Base-by-base conservation (phyloP, 2,797 vertebrate species). In the Sebastes kiyomatsui region DNA sequence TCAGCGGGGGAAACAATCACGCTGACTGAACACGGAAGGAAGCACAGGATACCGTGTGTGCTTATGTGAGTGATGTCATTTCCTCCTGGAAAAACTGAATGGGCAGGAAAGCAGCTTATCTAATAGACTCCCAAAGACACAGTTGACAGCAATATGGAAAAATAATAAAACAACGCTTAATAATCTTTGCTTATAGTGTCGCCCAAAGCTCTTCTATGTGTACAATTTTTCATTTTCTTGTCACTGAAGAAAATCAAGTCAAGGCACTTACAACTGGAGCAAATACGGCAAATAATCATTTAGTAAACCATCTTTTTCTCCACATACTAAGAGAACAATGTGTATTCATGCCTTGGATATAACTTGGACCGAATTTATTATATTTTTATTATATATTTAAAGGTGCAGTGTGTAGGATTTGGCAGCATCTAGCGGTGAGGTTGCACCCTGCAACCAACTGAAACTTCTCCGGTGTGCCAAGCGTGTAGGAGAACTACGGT, bases 21-120 rank as follows among this genome's bases (percentile, higher is more conserved):
- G 11, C 69, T 79, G 84, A 91, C 81, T 75, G 89, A 90, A 93
- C 86, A 86, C n/a, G 90, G 88, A 94, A 95, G 95, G 94, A 94
- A 95, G 78, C 81, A 66, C 75, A 77, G 84, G 83, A 86, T 83
- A 68, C 66, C 55, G 67, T 38, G 25, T 71, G 75, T 58, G 49
- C 56, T 16, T 78, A 67, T 52, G 33, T 55, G 18, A 49, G 78
- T 84, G 90, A 91, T 89, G 88, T 94, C 54, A 95, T 93, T 92
- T 95, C 92, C 93, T 89, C 68, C 30, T 75, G 77, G 89, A 92
- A 90, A 92, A 88, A 85, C 81, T 77, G 62, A 90, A 90, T 79
- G 75, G 33, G 73, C 75, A 93, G 86, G 91, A 94, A 95, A 79
- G 61, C 28, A 67, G 67, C 32, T 82, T 79, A 87, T 90, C 82